These are phyloP conservation scores for Mastigias papua DNA, from an alignment of 30 jellyfish, hydroid and myxozoan species.

Conservation along the genomic window DNA sequence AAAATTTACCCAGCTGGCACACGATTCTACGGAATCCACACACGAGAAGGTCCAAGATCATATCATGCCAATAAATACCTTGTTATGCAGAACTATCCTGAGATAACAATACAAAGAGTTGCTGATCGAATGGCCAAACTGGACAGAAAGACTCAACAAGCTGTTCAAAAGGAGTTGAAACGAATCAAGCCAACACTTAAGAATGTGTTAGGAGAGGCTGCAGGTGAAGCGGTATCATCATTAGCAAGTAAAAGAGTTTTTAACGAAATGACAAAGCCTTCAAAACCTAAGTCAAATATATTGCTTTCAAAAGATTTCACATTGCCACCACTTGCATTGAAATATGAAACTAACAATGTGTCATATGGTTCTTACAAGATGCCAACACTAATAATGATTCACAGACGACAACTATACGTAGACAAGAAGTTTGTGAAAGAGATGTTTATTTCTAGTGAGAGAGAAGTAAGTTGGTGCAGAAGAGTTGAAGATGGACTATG, in stretches of 20 bases:
- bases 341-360: conserved; percentile 9
- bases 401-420: conserved; percentile 42
- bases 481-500: conserved; percentile 41
- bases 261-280: not conserved
- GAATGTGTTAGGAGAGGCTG: conserved; percentile 37
- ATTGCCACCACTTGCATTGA: conserved; percentile 21
- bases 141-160: not conserved
- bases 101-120: conserved; percentile 16
- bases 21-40: conserved; percentile 40
- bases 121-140: conserved; percentile 52
- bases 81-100: conserved; percentile 57
- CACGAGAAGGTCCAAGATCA: conserved; percentile 71
- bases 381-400: conserved; percentile 32
- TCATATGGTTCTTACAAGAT: conserved; percentile 25
- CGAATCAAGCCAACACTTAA: conserved; percentile 18
- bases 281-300: not conserved
- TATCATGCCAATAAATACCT: conserved; percentile 66
- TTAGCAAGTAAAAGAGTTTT: conserved; percentile 10
- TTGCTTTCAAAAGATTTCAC: conserved; percentile 16
- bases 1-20: conserved; percentile 49
- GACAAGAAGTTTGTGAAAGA: conserved; percentile 21
- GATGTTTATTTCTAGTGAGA: not conserved
- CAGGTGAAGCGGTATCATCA: conserved; percentile 52
- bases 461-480: conserved; percentile 45
- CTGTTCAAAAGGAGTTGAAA: conserved; percentile 10